Evolutionary conservation across 2,888 invertebrate species (phyloP).

Genomic region (Andrena camellia): DNA sequence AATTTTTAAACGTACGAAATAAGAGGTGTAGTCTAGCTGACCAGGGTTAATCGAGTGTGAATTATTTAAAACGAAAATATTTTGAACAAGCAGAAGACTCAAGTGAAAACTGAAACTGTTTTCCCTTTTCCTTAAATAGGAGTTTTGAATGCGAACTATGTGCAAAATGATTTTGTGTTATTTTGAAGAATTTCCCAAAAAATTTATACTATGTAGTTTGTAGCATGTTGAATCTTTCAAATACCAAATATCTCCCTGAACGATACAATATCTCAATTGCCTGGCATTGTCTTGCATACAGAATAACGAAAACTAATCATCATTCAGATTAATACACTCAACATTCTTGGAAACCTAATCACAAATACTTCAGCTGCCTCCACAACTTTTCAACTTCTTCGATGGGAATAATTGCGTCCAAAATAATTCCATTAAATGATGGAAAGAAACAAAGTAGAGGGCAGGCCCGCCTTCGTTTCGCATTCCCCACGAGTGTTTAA

Average conservation of each 20-base stretch:
- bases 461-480: background rate
- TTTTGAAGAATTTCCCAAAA: too few species aligned
- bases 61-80: too few species aligned
- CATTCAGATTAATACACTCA: background rate
- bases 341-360: background rate
- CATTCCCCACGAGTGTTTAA: background rate
- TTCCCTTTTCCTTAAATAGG: too few species aligned
- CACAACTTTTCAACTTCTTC: background rate
- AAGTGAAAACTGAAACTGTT: too few species aligned
- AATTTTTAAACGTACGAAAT: too few species aligned
- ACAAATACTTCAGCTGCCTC: background rate
- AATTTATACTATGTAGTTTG: background rate
- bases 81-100: too few species aligned
- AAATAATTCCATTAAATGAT: background rate
- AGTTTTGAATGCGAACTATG: too few species aligned
- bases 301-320: background rate
- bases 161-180: too few species aligned
- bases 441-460: background rate
- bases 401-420: background rate
- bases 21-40: too few species aligned
- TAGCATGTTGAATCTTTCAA: background rate
- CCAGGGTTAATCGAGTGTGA: too few species aligned
- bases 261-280: background rate
- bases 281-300: background rate
- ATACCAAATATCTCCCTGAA: background rate